Evolutionary conservation across 2,888 invertebrate genomes (phyloP).

Genomic region (Polyommatus iphigenia): DNA sequence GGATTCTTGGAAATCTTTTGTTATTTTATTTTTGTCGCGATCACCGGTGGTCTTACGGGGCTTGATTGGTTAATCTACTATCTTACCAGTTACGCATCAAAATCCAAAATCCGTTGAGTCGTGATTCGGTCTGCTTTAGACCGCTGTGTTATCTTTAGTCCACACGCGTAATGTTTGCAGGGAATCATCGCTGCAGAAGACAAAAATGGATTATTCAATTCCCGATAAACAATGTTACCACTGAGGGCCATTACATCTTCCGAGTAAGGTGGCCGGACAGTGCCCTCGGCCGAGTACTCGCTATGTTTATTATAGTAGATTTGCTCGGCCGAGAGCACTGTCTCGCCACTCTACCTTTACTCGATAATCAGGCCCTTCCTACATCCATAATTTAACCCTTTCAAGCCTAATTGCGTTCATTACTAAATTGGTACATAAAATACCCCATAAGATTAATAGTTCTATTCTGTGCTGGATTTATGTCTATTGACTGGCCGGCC

Average conservation of each 20-base stretch:
- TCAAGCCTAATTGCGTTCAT: constrained; percentile 13
- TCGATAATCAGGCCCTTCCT: background rate
- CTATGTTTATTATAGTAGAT: too few relatives aligned
- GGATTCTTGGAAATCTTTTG: too few relatives aligned
- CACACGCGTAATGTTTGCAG: background rate
- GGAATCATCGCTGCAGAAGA: background rate
- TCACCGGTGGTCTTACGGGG: too few relatives aligned
- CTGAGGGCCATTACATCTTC: too few relatives aligned
- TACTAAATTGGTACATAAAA: constrained; percentile 28
- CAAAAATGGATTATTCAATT: background rate
- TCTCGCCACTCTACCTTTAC: too few relatives aligned
- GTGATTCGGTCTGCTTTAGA: background rate
- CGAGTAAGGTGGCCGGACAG: too few relatives aligned
- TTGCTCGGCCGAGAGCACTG: too few relatives aligned
- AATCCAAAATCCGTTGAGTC: background rate
- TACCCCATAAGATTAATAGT: constrained; percentile 57
- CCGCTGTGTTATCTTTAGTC: background rate
- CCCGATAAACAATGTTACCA: too few relatives aligned
- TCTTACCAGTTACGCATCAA: too few relatives aligned
- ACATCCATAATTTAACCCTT: background rate
- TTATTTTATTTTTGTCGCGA: too few relatives aligned
- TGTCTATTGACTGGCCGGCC: constrained; percentile 41
- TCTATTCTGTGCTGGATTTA: constrained; percentile 66
- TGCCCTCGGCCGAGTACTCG: too few relatives aligned
- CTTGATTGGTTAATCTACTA: too few relatives aligned